Percentiles rank a stretch among this genome's conserved stretches.
Evolutionary conservation across 2,888 invertebrate genomes (phyloP).

Genomic region (Pristionchus fissidentatus): DNA sequence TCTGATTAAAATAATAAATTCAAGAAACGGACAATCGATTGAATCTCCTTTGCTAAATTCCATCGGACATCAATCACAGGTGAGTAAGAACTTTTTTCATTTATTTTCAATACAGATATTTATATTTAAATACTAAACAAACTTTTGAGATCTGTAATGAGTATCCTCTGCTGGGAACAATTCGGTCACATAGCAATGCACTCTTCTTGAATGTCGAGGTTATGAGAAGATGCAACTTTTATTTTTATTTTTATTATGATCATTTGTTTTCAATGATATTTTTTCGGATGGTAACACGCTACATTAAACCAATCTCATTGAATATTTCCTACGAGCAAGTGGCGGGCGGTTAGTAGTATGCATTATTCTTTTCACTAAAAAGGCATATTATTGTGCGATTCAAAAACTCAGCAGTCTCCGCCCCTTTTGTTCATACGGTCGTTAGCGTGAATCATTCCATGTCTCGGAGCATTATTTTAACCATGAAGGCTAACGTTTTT

Average conservation of each 20-base stretch:
- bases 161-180: not conserved
- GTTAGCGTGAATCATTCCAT: too few species aligned
- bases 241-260: too few species aligned
- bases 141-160: not conserved
- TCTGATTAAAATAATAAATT: not conserved
- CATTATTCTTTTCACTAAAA: not conserved
- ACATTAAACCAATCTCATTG: not conserved
- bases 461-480: too few species aligned
- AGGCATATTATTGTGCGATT: too few species aligned
- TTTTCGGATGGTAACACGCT: not conserved
- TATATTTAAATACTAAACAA: too few species aligned
- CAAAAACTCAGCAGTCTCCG: too few species aligned
- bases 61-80: not conserved
- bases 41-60: not conserved
- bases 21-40: not conserved
- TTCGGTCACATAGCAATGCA: not conserved
- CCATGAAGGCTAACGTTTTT: too few species aligned
- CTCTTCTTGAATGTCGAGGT: not conserved
- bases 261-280: too few species aligned
- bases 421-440: too few species aligned
- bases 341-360: not conserved
- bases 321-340: not conserved
- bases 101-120: too few species aligned
- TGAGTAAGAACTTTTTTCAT: too few species aligned
- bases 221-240: too few species aligned